Evolutionary conservation across 2,113 vertebrate genomes (phyloP), one percentile per base, ranked within the genome.

Genomic region (Hipposideros armiger): DNA sequence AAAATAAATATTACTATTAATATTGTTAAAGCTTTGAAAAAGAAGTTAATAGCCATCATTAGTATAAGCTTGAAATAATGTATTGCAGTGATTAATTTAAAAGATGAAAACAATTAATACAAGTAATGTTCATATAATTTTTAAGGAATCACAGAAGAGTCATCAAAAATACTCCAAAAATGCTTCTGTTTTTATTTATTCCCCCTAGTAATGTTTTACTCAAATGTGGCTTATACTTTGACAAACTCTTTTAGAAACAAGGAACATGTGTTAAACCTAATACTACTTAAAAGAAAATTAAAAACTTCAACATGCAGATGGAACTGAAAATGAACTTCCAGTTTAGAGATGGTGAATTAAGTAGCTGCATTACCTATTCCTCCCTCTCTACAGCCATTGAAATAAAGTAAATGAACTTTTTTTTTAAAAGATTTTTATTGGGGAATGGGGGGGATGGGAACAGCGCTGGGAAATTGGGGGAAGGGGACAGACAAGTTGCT

Each of bases 171-270:
- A 60, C 83, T 74, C 67, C 81, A 91, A 87, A 28, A n/a, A n/a
- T 40, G 58, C 36, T 64, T 86, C 60, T 82, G 62, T 72, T 89
- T 95, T 73, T 73, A 64, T 66, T 94, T 96, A 86, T 87, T 87
- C 56, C 40, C 17, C 22, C 67, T 74, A 67, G 47, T 45, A 86
- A 42, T 20, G 20, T 56, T 89, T 89, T 70, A 86, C 36, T 72
- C 22, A 66, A 88, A 16, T 60, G 15, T 81, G 54, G 52, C 28
- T 85, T 93, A 80, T 52, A 36, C 45, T 20, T 80, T 80, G 42
- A 93, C 52, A 40, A 74, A 17, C 42, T 52, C 64, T 82, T 69
- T 88, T 36, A 92, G 45, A 92, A 96, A 93, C 15, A 81, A 70
- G 17, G 81, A 91, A 85, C 28, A 54, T 56, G 78, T 45, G 16